Evolutionary conservation across 2,113 vertebrate species (phyloP).

Genomic region (Anas platyrhynchos): DNA sequence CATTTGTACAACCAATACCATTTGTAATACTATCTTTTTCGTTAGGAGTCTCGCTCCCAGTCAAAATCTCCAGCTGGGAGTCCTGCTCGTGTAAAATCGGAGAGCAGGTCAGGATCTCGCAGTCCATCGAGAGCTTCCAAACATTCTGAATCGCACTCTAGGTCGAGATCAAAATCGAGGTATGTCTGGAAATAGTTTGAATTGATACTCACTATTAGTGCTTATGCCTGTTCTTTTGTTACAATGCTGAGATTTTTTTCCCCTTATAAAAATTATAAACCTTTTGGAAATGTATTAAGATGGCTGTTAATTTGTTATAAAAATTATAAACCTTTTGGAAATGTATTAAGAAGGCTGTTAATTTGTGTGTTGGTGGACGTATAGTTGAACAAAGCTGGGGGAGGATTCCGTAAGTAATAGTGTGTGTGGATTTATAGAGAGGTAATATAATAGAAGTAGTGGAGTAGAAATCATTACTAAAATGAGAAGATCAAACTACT

Average conservation of each 20-base stretch:
- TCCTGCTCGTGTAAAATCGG: conserved; percentile 89
- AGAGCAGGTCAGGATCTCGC: conserved; percentile 90
- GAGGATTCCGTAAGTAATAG: neutral
- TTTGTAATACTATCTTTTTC: conserved; percentile 86
- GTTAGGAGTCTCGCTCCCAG: conserved; percentile 92
- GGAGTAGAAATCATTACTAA: neutral
- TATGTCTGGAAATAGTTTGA: conserved; percentile 43
- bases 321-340: neutral
- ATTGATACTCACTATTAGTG: neutral
- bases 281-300: neutral
- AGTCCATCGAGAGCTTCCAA: conserved; percentile 89
- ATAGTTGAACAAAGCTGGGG: neutral
- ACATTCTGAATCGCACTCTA: conserved; percentile 88
- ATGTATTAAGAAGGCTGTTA: neutral
- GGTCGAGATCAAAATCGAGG: conserved; percentile 92
- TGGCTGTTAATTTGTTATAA: neutral
- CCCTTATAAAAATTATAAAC: neutral
- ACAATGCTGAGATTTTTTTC: neutral
- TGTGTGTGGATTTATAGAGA: neutral
- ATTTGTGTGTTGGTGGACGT: neutral
- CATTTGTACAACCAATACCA: conserved; percentile 82
- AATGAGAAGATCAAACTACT: neutral
- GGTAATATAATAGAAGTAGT: neutral
- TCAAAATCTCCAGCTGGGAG: conserved; percentile 92
- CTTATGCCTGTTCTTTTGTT: neutral